These are phyloP conservation scores for Datnioides undecimradiatus DNA, from an alignment of 2,113 vertebrate genomes.

Conservation along the genomic window DNA sequence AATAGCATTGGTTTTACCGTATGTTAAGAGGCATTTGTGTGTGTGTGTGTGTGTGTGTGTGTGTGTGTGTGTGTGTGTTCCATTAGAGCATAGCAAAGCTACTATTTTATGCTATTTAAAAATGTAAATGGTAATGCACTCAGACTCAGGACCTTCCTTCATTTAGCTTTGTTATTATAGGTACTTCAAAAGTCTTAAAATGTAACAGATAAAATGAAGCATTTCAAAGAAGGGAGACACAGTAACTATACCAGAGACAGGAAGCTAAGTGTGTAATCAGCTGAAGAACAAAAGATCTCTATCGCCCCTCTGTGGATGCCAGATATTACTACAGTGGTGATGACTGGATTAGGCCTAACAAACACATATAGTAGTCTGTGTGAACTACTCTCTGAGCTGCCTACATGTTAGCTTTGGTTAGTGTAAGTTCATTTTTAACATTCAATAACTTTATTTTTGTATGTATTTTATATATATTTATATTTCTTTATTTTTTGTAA, in stretches of 20 bases:
- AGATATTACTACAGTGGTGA: slow-evolving; percentile 31
- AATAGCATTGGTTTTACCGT: too few relatives aligned
- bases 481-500: too few relatives aligned
- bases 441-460: too few relatives aligned
- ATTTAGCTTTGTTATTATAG: not conserved
- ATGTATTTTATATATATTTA: too few relatives aligned
- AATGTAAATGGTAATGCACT: not conserved
- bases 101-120: not conserved
- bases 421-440: too few relatives aligned
- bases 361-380: not conserved
- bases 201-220: too few relatives aligned
- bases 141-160: not conserved
- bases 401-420: too few relatives aligned
- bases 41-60: too few relatives aligned
- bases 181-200: not conserved
- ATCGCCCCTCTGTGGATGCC: slow-evolving; percentile 41
- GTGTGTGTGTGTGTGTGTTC: too few relatives aligned
- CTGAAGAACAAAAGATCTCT: slow-evolving; percentile 37
- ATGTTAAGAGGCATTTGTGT: too few relatives aligned
- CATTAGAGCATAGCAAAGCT: not conserved
- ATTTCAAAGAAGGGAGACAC: not conserved
- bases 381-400: too few relatives aligned
- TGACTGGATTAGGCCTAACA: not conserved
- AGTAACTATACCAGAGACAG: not conserved
- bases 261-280: not conserved